Evolutionary conservation across 2,888 invertebrate species (phyloP).

Genomic region (Eutolmus rufibarbis): DNA sequence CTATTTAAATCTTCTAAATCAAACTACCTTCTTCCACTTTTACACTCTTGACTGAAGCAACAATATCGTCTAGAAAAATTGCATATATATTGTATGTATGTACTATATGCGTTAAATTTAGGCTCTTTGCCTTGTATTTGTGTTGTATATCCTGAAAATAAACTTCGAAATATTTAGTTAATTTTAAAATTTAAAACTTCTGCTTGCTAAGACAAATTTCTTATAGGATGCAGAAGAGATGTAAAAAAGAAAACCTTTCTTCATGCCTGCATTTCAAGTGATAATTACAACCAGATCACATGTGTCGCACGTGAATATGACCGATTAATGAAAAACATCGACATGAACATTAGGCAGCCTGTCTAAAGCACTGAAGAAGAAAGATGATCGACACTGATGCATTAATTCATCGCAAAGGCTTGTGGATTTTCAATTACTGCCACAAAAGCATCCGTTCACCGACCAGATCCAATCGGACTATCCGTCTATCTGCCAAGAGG

Average conservation of each 20-base stretch:
- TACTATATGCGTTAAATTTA: no score
- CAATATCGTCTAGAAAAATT: no score
- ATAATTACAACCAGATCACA: neutral
- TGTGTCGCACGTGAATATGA: neutral
- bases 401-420: neutral
- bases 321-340: neutral
- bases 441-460: neutral
- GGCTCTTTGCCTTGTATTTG: no score
- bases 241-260: neutral
- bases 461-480: neutral
- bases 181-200: no score
- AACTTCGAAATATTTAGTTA: no score
- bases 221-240: neutral
- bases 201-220: neutral
- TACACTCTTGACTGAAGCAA: no score
- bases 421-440: neutral
- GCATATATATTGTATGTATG: no score
- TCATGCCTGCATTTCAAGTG: neutral
- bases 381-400: neutral
- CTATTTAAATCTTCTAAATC: no score
- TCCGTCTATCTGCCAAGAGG: neutral
- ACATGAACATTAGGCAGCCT: no score
- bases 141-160: no score
- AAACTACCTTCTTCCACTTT: no score
- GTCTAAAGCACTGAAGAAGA: neutral